Evolutionary conservation across 2,797 vertebrate genomes (phyloP).

Genomic region (Tapirus indicus): DNA sequence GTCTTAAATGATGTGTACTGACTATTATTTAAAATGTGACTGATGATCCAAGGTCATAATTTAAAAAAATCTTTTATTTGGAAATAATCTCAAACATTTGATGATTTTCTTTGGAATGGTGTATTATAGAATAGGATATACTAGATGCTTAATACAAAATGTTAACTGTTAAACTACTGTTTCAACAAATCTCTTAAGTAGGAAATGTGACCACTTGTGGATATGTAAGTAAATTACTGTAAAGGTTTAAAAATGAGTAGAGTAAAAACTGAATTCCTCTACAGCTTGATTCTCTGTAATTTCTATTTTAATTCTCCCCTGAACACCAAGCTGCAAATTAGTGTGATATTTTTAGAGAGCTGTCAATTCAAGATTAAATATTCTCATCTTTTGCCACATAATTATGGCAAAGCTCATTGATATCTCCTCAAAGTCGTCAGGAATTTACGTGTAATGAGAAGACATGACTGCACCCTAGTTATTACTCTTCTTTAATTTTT

Average conservation of each 20-base stretch:
- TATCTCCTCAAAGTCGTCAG: constrained; percentile 36
- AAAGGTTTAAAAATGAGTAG: constrained; percentile 1
- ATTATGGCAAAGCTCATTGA: constrained; percentile 51
- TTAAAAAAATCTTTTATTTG: background rate
- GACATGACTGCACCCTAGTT: background rate
- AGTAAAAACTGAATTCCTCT: constrained; percentile 1
- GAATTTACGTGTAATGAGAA: background rate
- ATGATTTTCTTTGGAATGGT: background rate
- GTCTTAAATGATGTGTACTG: constrained; percentile 8
- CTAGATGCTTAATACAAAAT: background rate
- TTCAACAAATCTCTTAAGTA: background rate
- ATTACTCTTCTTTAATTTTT: constrained; percentile 51
- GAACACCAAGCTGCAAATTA: constrained; percentile 41
- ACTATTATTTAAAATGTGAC: background rate
- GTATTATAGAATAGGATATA: background rate
- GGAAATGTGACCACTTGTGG: background rate
- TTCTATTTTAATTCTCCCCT: constrained; percentile 14
- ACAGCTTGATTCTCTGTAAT: constrained; percentile 11
- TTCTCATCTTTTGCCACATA: background rate
- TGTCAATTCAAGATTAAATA: constrained; percentile 63
- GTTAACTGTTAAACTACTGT: background rate
- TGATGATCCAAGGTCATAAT: background rate
- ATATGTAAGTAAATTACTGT: background rate
- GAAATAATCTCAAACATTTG: background rate
- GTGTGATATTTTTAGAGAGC: constrained; percentile 55